Evolutionary conservation across 2,888 invertebrate genomes (phyloP).

Genomic region (Nowickia ferox): DNA sequence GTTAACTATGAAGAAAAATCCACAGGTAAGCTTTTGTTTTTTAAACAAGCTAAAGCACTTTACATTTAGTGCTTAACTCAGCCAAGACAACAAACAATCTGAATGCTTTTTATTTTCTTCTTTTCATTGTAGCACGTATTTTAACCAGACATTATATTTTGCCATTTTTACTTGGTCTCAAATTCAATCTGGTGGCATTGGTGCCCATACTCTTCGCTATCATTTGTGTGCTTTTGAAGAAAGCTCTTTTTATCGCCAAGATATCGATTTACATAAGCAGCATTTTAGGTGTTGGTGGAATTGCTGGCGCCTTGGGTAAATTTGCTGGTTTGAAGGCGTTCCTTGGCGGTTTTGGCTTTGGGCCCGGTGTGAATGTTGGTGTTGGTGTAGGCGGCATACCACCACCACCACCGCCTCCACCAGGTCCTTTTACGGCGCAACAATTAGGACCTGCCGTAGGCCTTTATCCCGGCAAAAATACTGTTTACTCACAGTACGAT

Average conservation of each 20-base stretch:
- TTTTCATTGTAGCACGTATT: slow-evolving; percentile 86
- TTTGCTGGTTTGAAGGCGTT: slow-evolving; percentile 75
- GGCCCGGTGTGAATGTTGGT: slow-evolving; percentile 4
- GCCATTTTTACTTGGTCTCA: slow-evolving; percentile 90
- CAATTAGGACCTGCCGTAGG: slow-evolving; percentile 73
- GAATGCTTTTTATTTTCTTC: slow-evolving; percentile 74
- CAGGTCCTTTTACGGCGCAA: slow-evolving; percentile 18
- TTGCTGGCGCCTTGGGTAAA: slow-evolving; percentile 77
- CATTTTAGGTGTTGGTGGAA: slow-evolving; percentile 86
- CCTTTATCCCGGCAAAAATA: slow-evolving; percentile 78
- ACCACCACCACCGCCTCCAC: neutral
- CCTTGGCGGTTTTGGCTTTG: slow-evolving; percentile 52
- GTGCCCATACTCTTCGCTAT: slow-evolving; percentile 89
- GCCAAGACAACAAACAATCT: slow-evolving; percentile 25
- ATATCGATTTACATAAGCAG: slow-evolving; percentile 89
- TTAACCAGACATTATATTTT: slow-evolving; percentile 89
- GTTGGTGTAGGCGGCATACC: slow-evolving; percentile 11
- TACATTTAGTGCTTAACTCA: slow-evolving; percentile 5
- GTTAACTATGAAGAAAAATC: slow-evolving; percentile 81
- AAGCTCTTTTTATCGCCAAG: slow-evolving; percentile 90
- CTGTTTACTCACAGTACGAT: slow-evolving; percentile 74
- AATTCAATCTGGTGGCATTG: slow-evolving; percentile 90
- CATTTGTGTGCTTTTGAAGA: slow-evolving; percentile 89
- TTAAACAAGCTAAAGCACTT: neutral
- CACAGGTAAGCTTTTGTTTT: slow-evolving; percentile 77